phyloP scores from a whole-genome alignment of 2,797 vertebrate species.

The Tragopan temminckii region DNA sequence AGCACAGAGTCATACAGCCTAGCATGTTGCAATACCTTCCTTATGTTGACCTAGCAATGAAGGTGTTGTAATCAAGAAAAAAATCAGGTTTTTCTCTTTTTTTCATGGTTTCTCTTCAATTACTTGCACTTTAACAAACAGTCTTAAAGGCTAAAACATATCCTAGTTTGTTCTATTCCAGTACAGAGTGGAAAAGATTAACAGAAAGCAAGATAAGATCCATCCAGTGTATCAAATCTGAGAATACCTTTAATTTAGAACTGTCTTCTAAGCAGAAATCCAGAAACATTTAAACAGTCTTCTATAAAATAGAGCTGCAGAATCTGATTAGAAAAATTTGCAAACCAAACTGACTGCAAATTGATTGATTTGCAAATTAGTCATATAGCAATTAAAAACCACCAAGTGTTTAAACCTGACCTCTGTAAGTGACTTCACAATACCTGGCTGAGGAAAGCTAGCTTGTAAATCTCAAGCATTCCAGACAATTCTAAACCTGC shows the following conservation, averaged over 20 bases:
- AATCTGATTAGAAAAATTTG: not conserved
- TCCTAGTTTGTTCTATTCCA: not conserved
- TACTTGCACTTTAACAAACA: not conserved
- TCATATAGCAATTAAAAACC: not conserved
- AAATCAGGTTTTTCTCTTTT: not conserved
- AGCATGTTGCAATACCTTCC: not conserved
- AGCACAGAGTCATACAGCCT: not conserved
- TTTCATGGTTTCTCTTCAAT: not conserved
- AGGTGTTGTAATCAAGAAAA: not conserved
- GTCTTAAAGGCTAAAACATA: not conserved
- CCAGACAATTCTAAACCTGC: conserved; percentile 65
- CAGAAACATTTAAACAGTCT: not conserved
- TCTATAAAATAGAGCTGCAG: not conserved
- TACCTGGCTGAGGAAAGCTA: conserved; percentile 45
- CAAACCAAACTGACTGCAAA: not conserved
- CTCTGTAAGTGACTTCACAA: conserved; percentile 42
- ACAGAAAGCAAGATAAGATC: not conserved
- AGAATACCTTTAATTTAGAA: not conserved
- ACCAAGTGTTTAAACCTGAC: conserved; percentile 17
- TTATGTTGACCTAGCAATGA: not conserved
- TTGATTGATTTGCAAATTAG: too few relatives aligned
- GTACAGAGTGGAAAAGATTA: not conserved
- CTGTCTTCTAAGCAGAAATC: not conserved
- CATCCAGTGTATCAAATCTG: not conserved
- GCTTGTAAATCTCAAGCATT: conserved; percentile 64